Percentiles rank a stretch among this genome's conserved stretches.
phyloP scores from a whole-genome alignment of 2,113 vertebrate species.

The Dermatemys mawii region DNA sequence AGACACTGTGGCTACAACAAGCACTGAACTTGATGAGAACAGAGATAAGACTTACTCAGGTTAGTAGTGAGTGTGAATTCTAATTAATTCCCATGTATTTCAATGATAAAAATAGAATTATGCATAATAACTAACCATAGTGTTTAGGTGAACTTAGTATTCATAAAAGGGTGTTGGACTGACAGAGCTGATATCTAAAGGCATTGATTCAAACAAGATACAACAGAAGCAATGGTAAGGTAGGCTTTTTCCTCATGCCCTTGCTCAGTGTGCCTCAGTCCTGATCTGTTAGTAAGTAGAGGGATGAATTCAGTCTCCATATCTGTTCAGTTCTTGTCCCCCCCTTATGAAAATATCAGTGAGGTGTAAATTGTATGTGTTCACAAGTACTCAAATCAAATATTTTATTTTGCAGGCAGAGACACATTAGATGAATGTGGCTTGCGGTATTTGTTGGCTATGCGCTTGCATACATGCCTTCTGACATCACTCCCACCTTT shows the following conservation, averaged over 20 bases:
- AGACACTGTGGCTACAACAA: slow-evolving; percentile 96
- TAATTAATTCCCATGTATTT: neutral
- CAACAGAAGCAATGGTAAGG: neutral
- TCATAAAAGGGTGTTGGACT: neutral
- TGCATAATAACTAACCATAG: neutral
- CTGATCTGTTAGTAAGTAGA: neutral
- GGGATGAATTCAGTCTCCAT: neutral
- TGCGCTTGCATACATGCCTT: slow-evolving; percentile 96
- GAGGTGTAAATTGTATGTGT: neutral
- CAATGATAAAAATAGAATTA: neutral
- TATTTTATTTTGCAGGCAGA: slow-evolving; percentile 81
- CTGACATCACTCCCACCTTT: slow-evolving; percentile 95
- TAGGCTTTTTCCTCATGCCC: neutral
- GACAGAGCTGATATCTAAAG: neutral
- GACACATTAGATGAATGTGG: slow-evolving; percentile 97
- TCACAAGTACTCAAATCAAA: neutral
- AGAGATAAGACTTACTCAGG: slow-evolving; percentile 92
- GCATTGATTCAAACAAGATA: neutral
- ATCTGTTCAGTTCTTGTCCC: neutral
- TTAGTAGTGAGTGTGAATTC: slow-evolving; percentile 53
- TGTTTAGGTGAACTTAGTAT: neutral
- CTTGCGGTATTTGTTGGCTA: slow-evolving; percentile 93
- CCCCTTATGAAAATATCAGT: neutral
- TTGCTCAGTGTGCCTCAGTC: neutral
- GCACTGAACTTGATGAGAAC: slow-evolving; percentile 90